Base-by-base conservation (phyloP, 2,888 invertebrate genomes). In the Esperia sulphurella region DNA sequence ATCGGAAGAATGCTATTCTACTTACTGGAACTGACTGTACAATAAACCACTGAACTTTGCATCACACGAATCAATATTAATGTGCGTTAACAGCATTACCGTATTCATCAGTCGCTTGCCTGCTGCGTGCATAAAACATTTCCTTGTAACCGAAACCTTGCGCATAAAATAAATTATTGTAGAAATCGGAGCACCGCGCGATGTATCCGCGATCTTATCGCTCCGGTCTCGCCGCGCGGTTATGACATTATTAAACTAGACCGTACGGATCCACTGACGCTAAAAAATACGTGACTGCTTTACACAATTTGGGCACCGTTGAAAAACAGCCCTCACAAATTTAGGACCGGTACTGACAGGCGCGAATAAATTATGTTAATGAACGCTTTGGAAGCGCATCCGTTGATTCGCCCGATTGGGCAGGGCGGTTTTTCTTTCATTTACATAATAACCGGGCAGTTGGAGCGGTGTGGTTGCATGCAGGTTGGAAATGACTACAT, bases 341-440 rank as follows among this genome's bases (percentile, higher is more conserved):
- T 86, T 85, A 80, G 83, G 81, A 73, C 75, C 82, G 77, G 78
- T 59, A 81, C 84, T 87, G 88, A 87, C 86, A 83, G 84, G 71
- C 67, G 63, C 77, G 85, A 83, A 87, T 88, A 88, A 85, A 86
- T 89, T 88, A 88, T 87, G 86, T 59, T 86, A 89, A 88, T 85
- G 84, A 85, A 81, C 73, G 76, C 75, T 85, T 84, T 79, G 75
- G 73, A 82, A 83, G 86, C 82, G 84, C 85, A 84, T 84, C 80
- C 74, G 78, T 76, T 78, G 79, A 83, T 85, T 77, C 75, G 61
- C 57, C 64, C 79, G 80, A 83, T 83, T 75, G 77, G 71, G 48
- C 13, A 9, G 28, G 62, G 60, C 55, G 67, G 69, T 70, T 78
- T 79, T 79, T 78, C 73, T 70, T 61, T 65, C 64, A 85, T 87